phyloP scores from a whole-genome alignment of 2,888 invertebrate species.

The Rhamnusium bicolor region DNA sequence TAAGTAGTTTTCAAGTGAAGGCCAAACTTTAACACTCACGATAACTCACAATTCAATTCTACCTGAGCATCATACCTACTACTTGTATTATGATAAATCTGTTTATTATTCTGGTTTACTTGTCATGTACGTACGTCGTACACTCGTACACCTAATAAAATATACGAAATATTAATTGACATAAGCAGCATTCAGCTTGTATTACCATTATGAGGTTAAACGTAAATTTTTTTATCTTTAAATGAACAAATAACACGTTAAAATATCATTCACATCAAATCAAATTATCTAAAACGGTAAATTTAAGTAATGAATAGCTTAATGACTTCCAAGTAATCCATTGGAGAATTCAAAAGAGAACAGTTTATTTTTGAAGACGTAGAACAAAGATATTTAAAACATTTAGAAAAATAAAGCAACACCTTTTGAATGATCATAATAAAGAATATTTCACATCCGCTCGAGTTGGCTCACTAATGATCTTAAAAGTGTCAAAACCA shows the following conservation, averaged over 20 bases:
- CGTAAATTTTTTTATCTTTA: background rate
- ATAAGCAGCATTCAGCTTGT: too few species aligned
- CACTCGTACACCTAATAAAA: too few species aligned
- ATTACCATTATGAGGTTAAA: background rate
- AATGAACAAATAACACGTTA: background rate
- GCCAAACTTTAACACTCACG: too few species aligned
- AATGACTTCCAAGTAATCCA: conserved; percentile 13
- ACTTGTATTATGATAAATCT: too few species aligned
- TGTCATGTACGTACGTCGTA: too few species aligned
- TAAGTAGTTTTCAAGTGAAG: too few species aligned
- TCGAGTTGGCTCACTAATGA: conserved; percentile 39
- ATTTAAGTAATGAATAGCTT: background rate
- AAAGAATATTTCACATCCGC: conserved; percentile 42
- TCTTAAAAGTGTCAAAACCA: conserved; percentile 48
- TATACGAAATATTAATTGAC: too few species aligned
- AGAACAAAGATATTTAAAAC: conserved; percentile 14
- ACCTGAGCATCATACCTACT: too few species aligned
- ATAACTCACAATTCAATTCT: too few species aligned
- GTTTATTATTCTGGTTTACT: too few species aligned
- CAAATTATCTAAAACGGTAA: background rate
- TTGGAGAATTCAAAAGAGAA: background rate
- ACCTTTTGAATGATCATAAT: conserved; percentile 24
- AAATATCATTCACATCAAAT: background rate
- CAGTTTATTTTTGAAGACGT: background rate
- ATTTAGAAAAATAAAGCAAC: conserved; percentile 13